Base-by-base conservation (phyloP, 2,113 vertebrate species). In the Cyphomyrus discorhynchus region DNA sequence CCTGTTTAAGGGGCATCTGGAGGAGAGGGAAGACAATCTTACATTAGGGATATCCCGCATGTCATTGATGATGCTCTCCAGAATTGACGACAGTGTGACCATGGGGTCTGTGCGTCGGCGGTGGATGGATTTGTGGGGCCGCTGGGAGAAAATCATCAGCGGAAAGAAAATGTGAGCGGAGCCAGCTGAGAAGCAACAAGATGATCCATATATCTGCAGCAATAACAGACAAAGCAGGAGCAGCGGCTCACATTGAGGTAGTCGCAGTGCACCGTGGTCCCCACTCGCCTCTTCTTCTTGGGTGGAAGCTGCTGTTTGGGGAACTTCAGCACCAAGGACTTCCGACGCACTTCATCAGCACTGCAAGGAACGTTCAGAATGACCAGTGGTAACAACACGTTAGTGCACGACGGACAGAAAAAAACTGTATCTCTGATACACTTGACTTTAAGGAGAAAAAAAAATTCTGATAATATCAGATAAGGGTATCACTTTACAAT, bases 271-370 rank as follows among this genome's bases (percentile, higher is more conserved):
- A 99, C 96, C 0, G 98, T 99, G 19, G 97, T 99, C 91, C 98
- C 98, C 0, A 99, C 97, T 0, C 98, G 96, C 15, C 98, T 96
- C 93, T 99, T 99, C 96, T 99, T 99, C 94, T 99, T 99, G 0
- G 94, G 97, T 87, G 98, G 98, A 85, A 99, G 97, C 93, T 99
- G 98, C 91, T 99, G 98, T 92, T 99, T 99, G 88, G 98, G 98
- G 92, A 99, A 99, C 94, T 99, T 99, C 90, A 99, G 96, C 80
- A 99, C 98, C 93, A 99, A 94, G 39, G 98, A 99, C 91, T 99
- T 99, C 94, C 98, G 96, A 89, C 98, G 97, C 89, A 99, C 98
- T 62, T 99, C 98, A 94, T 99, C 98, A 2, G 98, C 98, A 90
- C 98, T 99, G 50, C 31, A 17, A 39, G 7, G 82, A n/a, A 84